Base-by-base conservation (phyloP, 2,797 vertebrate species). In the Enteromius viviparus region DNA sequence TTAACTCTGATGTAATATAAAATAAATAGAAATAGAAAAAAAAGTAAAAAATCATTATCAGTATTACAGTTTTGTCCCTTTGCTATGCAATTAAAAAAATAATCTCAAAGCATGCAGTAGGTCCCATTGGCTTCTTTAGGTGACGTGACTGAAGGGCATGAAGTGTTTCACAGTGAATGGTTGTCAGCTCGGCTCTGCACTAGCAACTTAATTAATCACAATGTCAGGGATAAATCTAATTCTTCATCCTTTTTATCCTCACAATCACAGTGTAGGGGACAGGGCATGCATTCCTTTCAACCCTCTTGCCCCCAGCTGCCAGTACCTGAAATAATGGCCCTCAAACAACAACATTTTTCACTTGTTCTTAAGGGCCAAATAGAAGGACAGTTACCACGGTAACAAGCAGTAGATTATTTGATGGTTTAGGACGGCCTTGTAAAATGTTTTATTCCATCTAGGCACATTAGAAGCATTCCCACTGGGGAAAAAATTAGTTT, bases 151-250 rank as follows among this genome's bases (percentile, higher is more conserved):
- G 7, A 47, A 65, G 42, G 45, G 14, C 70, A 49, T 26, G 51
- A 51, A 19, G 42, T n/a, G 14, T 65, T 74, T 81, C 70, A 23
- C 42, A 62, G 15, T 74, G 42, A 65, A 40, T 37, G 8, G 26
- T 11, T 53, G 60, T 78, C 79, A 15, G 53, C 79, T 62, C 4
- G 2, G 45, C 51, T 65, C 40, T 42, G 29, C n/a, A 4, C 78
- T 80, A 47, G 9, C 47, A 79, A 80, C 12, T 65, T 29, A 75
- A 65, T 81, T 26, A 64, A 81, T 64, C 42, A 51, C 69, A 81
- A 53, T 55, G 55, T 72, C 40, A 68, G n/a, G 62, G 32, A 42
- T 42, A 58, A 58, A 82, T 82, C 32, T 1, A 62, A 58, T 82
- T 45, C 34, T 82, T 34, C 10, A 75, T 65, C 42, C 47, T 1